Conservation (phyloP, 1,140 invertebrate genomes). For the Hirudo medicinalis region DNA sequence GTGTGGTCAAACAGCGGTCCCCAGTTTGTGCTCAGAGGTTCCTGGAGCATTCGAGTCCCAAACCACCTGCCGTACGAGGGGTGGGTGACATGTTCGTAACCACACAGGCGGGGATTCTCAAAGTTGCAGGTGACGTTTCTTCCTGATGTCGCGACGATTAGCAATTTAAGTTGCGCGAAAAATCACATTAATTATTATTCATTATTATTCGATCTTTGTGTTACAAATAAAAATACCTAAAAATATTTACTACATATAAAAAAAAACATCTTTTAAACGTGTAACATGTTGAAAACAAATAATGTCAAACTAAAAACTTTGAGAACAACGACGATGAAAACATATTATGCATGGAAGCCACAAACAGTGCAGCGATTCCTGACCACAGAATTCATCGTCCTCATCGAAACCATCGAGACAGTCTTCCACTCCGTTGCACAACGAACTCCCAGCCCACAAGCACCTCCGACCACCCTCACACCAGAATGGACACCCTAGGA, state of each 20-base stretch:
- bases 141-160: background rate
- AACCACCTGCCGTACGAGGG: no score
- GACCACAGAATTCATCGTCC: background rate
- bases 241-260: no score
- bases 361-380: background rate
- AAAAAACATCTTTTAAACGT: no score
- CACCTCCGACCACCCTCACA: background rate
- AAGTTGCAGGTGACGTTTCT: background rate
- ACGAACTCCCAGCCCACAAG: background rate
- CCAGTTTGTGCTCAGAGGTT: background rate
- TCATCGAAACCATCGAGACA: background rate
- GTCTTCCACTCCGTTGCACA: background rate
- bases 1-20: background rate
- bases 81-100: background rate
- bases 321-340: no score
- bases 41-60: no score
- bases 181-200: no score
- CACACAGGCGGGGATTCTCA: background rate
- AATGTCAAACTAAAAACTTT: no score
- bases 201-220: no score
- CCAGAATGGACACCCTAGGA: background rate
- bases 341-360: no score
- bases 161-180: background rate
- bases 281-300: no score
- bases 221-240: no score